Evolutionary conservation across 2,888 invertebrate species (phyloP).

Genomic region (Drosophila setosimentum): DNA sequence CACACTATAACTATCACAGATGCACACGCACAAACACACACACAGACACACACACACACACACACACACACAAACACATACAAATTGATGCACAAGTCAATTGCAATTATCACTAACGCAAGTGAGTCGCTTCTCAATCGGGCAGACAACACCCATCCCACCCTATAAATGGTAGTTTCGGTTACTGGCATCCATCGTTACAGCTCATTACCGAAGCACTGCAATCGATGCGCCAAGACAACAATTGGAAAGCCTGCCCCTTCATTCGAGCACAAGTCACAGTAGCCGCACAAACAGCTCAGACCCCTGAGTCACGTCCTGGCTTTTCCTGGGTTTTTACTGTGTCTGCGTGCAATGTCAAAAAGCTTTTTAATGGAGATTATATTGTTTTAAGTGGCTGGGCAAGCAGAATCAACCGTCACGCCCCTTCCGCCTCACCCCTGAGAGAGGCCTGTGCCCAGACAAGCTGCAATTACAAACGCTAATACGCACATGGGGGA

Average conservation of each 20-base stretch:
- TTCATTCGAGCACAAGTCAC: neutral
- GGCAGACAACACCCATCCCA: neutral
- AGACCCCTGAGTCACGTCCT: conserved; percentile 3
- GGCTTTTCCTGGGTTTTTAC: conserved; percentile 3
- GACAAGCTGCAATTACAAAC: conserved; percentile 82
- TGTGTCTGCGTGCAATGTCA: conserved; percentile 65
- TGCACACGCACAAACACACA: too few species aligned
- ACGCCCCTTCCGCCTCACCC: neutral
- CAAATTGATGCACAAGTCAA: conserved; percentile 63
- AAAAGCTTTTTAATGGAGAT: conserved; percentile 82
- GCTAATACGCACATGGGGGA: conserved; percentile 72
- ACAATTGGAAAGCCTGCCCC: conserved; percentile 23
- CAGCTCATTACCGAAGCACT: conserved; percentile 58
- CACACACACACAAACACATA: conserved; percentile 1
- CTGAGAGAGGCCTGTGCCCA: conserved; percentile 24
- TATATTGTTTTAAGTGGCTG: conserved; percentile 82
- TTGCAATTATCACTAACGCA: conserved; percentile 76
- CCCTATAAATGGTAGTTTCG: conserved; percentile 44
- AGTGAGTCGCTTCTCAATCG: conserved; percentile 43
- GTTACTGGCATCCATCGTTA: conserved; percentile 20
- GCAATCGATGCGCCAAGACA: conserved; percentile 72
- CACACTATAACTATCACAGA: neutral
- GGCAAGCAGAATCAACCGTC: conserved; percentile 11
- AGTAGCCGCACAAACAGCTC: neutral
- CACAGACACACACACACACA: neutral